These are phyloP conservation scores for Tachycineta bicolor DNA, from an alignment of 2,113 vertebrate genomes.

Conservation along the genomic window DNA sequence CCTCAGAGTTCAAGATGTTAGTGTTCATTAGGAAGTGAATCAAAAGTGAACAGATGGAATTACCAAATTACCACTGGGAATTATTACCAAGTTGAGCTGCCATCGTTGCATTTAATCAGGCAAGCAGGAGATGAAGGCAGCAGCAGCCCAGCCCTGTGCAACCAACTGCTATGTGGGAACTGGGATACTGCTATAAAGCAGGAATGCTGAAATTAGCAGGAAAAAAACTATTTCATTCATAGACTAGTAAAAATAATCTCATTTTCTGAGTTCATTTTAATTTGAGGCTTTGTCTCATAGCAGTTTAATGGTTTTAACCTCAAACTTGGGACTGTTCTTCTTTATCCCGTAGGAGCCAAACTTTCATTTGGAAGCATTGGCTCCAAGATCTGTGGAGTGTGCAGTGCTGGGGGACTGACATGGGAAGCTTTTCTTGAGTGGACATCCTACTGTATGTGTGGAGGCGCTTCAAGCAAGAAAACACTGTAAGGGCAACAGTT, in stretches of 20 bases:
- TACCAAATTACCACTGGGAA: neutral
- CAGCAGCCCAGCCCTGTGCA: neutral
- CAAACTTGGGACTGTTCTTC: neutral
- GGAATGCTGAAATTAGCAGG: neutral
- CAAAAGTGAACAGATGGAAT: neutral
- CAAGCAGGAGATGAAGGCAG: neutral
- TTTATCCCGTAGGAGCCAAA: neutral
- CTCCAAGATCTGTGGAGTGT: fast-evolving
- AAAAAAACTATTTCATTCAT: fast-evolving
- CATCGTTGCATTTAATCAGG: neutral
- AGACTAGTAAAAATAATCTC: neutral
- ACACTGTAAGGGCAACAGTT: fast-evolving
- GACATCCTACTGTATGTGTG: fast-evolving
- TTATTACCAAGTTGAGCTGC: neutral
- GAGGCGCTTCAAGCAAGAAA: neutral
- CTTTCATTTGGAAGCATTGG: neutral
- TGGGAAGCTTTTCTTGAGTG: fast-evolving
- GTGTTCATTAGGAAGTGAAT: neutral
- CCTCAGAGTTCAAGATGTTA: neutral
- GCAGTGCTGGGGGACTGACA: neutral
- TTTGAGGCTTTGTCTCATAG: neutral
- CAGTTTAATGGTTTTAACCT: neutral
- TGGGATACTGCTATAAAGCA: neutral
- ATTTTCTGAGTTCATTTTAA: neutral
- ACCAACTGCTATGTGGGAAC: fast-evolving